Base-by-base conservation (phyloP, 1,140 invertebrate species). In the Lordiphosa mommai region DNA sequence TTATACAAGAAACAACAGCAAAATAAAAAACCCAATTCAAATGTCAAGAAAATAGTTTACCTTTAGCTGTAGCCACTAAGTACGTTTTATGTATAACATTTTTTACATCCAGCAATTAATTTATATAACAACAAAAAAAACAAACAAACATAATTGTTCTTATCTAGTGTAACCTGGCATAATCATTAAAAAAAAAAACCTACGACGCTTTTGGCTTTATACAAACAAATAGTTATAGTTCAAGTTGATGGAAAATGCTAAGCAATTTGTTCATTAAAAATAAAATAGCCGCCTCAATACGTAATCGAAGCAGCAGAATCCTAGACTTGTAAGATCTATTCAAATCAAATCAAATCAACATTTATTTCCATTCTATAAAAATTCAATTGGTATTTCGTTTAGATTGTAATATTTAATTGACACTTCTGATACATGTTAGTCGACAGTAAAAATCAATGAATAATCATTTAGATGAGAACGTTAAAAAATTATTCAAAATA, bases 101-200 rank as follows among this genome's bases (percentile, higher is more conserved):
- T 61, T 74, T 43, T 80, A 82, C 71, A 74, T 51, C 56, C 49
- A 63, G 76, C 9, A 60, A 67, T 36, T 74, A 56, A 82, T 70
- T 79, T 66, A 76, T 82, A 56, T 48, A 74, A n/a, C n/a, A n/a
- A n/a, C n/a, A n/a, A n/a, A n/a, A n/a, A n/a, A n/a, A n/a, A n/a
- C n/a, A 60, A 55, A 49, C 56, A 38, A 38, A 55, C 10, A 30
- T 61, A 67, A 30, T 13, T 33, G 46, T 27, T 44, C 47, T 48
- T 46, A 79, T 23, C 27, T 70, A 72, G 57, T 41, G 37, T 10
- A 43, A 67, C 29, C 57, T 48, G 66, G 70, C 76, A 74, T 74
- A 82, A 80, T 74, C 76, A 82, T 74, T 70, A 56, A 56, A 47
- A 36, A 69, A 48, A n/a, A n/a, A 27, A 27, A 7, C 51, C 41